A percentile compares a stretch with the other conserved stretches of the same genome.
These are phyloP conservation scores for Lagorchestes hirsutus DNA, from an alignment of 2,797 vertebrate genomes.

Conservation along the genomic window DNA sequence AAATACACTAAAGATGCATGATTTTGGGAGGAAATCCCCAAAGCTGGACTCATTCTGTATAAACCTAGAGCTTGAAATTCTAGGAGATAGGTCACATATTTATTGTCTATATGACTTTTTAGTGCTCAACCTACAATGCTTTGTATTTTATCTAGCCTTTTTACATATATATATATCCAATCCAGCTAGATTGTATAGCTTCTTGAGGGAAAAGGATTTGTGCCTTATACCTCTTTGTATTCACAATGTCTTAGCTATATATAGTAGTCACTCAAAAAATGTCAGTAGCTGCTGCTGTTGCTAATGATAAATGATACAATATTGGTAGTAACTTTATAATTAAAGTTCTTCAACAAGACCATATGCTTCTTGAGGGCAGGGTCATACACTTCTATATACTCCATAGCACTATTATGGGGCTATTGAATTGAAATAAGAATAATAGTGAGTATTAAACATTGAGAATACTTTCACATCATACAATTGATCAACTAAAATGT, in stretches of 20 bases:
- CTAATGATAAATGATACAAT: not conserved
- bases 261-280: not conserved
- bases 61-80: not conserved
- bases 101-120: not conserved
- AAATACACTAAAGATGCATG: not conserved
- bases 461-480: not conserved
- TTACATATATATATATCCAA: not conserved
- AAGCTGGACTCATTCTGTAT: not conserved
- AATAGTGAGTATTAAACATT: not conserved
- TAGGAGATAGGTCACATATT: not conserved
- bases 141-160: not conserved
- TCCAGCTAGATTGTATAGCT: not conserved
- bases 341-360: not conserved
- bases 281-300: not conserved
- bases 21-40: not conserved
- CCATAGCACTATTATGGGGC: not conserved
- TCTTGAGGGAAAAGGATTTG: not conserved
- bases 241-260: not conserved
- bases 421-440: not conserved
- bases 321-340: not conserved
- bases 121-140: not conserved
- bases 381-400: not conserved
- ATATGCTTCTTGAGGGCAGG: not conserved
- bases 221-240: not conserved
- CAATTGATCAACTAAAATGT: not conserved